A percentile compares a stretch with the other conserved stretches of the same genome.
Conservation (phyloP, 2,888 invertebrate species). For the Drosophila mulleri region DNA sequence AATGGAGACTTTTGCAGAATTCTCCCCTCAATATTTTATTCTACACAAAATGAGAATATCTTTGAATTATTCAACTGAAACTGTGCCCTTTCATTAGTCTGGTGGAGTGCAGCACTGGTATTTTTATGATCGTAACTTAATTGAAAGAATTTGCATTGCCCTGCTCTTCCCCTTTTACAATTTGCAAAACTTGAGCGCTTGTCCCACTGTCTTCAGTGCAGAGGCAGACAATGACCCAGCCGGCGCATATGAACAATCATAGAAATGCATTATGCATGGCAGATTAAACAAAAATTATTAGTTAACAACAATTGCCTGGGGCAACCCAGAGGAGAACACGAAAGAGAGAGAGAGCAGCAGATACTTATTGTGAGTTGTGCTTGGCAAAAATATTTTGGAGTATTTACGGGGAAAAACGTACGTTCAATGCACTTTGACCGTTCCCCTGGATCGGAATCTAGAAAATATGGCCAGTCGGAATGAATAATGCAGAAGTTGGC, state of each 20-base stretch:
- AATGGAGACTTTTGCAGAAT: too few relatives aligned
- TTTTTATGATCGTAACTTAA: not conserved
- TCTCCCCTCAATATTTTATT: too few relatives aligned
- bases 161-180: not conserved
- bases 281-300: conserved; percentile 75
- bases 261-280: conserved; percentile 73
- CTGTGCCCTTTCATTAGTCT: too few relatives aligned
- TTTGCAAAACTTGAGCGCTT: not conserved
- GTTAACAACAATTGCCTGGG: conserved; percentile 46
- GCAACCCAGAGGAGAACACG: not conserved
- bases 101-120: too few relatives aligned
- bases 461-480: conserved; percentile 45
- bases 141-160: not conserved
- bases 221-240: conserved; percentile 53
- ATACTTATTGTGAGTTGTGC: not conserved
- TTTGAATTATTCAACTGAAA: too few relatives aligned
- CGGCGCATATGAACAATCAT: conserved; percentile 61
- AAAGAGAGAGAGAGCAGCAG: not conserved
- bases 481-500: conserved; percentile 56
- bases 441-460: conserved; percentile 37
- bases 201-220: conserved; percentile 17
- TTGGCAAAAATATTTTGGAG: conserved; percentile 15
- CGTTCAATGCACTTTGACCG: conserved; percentile 60
- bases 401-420: conserved; percentile 15
- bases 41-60: too few relatives aligned